phyloP scores from a whole-genome alignment of 2,888 invertebrate species.

The Tenthredo notha region DNA sequence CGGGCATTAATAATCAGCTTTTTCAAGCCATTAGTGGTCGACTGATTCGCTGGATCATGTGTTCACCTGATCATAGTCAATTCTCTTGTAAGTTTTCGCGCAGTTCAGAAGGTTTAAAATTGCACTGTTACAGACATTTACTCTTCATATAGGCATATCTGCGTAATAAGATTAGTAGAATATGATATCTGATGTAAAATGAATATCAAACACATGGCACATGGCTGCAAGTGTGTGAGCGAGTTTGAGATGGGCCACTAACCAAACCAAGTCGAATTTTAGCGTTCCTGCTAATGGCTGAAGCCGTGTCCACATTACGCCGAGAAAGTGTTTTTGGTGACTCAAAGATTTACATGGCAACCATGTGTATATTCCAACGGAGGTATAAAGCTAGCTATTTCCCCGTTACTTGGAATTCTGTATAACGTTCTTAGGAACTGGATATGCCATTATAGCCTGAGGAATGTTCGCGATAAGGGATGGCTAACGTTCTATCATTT shows the following conservation, averaged over 20 bases:
- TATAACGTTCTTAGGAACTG: not conserved
- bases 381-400: not conserved
- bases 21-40: slow-evolving; percentile 12
- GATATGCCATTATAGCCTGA: not conserved
- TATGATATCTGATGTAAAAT: not conserved
- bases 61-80: not conserved
- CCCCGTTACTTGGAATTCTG: not conserved
- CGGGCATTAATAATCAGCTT: slow-evolving; percentile 31
- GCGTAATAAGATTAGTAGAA: not conserved
- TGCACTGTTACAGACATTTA: not conserved
- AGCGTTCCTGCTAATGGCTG: not conserved
- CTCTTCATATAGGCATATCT: not conserved
- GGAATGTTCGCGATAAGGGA: slow-evolving; percentile 29
- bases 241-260: not conserved
- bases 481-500: not conserved
- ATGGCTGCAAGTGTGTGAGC: not conserved
- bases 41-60: not conserved
- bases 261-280: slow-evolving; percentile 29
- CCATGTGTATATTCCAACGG: not conserved
- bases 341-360: slow-evolving; percentile 11
- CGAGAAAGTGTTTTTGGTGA: slow-evolving; percentile 23
- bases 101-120: not conserved
- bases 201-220: not conserved
- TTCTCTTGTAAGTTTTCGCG: not conserved
- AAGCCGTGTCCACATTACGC: not conserved